Evolutionary conservation across 2,797 vertebrate species (phyloP).

Genomic region (Psittacula echo): DNA sequence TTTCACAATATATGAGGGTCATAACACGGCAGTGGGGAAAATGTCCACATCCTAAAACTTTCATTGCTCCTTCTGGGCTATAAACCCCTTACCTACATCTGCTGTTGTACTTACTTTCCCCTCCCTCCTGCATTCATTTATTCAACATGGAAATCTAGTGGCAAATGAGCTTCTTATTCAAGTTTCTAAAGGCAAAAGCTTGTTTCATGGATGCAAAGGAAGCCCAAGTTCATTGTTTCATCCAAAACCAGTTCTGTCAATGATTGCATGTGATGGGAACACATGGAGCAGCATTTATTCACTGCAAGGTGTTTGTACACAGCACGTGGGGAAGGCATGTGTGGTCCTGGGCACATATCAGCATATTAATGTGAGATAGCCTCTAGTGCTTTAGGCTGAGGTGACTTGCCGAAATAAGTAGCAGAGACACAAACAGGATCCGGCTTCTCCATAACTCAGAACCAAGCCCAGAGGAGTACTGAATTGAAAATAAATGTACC

Average conservation of each 20-base stretch:
- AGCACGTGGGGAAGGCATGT: fast-evolving
- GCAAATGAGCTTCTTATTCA: not conserved
- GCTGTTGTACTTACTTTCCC: not conserved
- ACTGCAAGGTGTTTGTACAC: not conserved
- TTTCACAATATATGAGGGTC: not conserved
- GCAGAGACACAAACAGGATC: not conserved
- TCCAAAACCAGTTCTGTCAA: not conserved
- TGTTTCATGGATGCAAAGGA: not conserved
- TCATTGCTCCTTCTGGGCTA: not conserved
- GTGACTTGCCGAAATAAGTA: not conserved
- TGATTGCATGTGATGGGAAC: not conserved
- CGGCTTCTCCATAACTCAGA: not conserved
- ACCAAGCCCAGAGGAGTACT: not conserved
- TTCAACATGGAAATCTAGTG: not conserved
- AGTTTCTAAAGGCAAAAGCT: not conserved
- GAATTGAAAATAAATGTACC: not conserved
- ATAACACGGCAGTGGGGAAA: not conserved
- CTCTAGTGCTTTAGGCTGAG: not conserved
- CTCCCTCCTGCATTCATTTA: not conserved
- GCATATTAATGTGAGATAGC: not conserved
- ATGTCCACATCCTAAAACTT: not conserved
- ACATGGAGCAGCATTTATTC: not conserved
- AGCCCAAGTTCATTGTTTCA: not conserved
- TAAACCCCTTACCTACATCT: conserved; percentile 6
- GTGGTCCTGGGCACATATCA: not conserved